Base-by-base conservation (phyloP, 2,113 vertebrate genomes). In the Lampris incognitus region DNA sequence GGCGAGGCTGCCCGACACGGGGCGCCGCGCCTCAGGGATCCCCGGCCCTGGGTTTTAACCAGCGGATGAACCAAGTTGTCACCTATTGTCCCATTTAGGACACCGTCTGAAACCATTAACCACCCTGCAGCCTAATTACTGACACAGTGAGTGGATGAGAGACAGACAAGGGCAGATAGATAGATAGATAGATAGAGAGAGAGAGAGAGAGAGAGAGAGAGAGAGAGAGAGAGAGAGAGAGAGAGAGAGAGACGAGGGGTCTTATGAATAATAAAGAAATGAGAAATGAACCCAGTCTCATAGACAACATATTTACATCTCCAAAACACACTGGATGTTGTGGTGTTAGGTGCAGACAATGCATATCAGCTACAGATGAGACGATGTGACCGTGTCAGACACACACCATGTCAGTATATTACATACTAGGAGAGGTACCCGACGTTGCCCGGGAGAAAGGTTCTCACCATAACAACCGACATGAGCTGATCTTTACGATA, bases 101-200 rank as follows among this genome's bases (percentile, higher is more conserved):
- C 82, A 92, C 67, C 71, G 71, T 3, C 38, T 5, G 64, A 44
- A 64, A 85, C 93, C 89, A 90, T 94, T 91, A 90, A 85, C 63
- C 65, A 69, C 61, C 78, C 70, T 1, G 24, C 55, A 73, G 76
- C 83, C 92, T 95, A 94, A 95, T 94, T 93, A 91, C 91, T 60
- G 41, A 36, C 13, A 66, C 79, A 57, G 57, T 51, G 77, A 86
- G 89, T 90, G 72, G 93, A 89, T 87, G 10, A 59, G 60, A 38
- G 36, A 40, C 24, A 24, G 24, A 0, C 24, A 24, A 24, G 24
- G 24, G 24, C 24, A 24, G 24, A 24, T 24, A 24, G 24, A 24
- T 24, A 24, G 24, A 24, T 24, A 24, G 24, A 24, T 24, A 24
- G 56, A 38, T 5, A 58, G 56, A n/a, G 13, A 67, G 46, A 9